Evolutionary conservation across 2,113 vertebrate genomes (phyloP).

Genomic region (Lamprotornis superbus): DNA sequence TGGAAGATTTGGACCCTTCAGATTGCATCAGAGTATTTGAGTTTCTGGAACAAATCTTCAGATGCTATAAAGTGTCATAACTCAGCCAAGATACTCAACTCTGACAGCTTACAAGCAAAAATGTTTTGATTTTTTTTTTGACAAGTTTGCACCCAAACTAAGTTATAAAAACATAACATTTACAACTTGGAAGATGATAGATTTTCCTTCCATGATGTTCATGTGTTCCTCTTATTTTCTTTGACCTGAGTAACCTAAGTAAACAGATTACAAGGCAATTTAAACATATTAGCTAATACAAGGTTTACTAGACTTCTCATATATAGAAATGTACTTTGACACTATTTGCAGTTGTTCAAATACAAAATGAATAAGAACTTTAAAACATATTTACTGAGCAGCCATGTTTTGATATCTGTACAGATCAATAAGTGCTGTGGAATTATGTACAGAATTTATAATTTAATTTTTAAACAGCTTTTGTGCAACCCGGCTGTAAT

Average conservation of each 20-base stretch:
- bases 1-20: constrained; percentile 8
- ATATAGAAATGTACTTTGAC: constrained; percentile 47
- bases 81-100: neutral
- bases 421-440: constrained; percentile 3
- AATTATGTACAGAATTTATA: constrained; percentile 34
- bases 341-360: constrained; percentile 51
- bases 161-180: constrained; percentile 12
- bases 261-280: constrained; percentile 67
- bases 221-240: constrained; percentile 7
- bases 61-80: neutral
- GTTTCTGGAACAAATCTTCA: neutral
- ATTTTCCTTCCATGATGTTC: constrained; percentile 28
- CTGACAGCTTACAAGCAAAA: neutral
- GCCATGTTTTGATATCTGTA: constrained; percentile 34
- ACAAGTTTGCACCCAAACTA: constrained; percentile 7
- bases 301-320: constrained; percentile 34
- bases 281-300: constrained; percentile 37
- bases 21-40: neutral
- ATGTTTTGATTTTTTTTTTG: neutral
- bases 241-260: constrained; percentile 75
- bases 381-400: constrained; percentile 48
- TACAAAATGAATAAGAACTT: constrained; percentile 41
- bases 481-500: constrained; percentile 44
- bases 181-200: constrained; percentile 52
- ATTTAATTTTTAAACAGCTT: neutral